These are phyloP conservation scores for Montipora foliosa DNA, from an alignment of 64 coral and sea anemone species.

Conservation along the genomic window DNA sequence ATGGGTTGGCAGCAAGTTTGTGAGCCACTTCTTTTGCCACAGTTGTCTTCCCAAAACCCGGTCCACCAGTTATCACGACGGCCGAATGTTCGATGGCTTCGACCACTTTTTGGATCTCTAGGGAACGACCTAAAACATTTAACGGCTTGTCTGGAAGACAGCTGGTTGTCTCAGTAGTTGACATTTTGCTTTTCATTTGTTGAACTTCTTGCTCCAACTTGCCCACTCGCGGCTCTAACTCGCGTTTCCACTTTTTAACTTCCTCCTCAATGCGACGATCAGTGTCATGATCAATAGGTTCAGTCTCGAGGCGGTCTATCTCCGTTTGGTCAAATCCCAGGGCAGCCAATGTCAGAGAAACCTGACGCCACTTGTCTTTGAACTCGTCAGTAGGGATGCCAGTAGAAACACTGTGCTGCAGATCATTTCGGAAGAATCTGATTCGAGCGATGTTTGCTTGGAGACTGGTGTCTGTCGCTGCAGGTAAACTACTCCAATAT, in stretches of 20 bases:
- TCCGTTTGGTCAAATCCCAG: conserved; percentile 12
- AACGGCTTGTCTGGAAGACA: conserved; percentile 1
- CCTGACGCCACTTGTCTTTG: conserved; percentile 14
- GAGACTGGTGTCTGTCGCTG: neutral
- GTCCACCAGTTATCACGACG: conserved; percentile 60
- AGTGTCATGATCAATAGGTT: conserved; percentile 19
- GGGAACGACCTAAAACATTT: conserved; percentile 14
- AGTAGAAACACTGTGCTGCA: conserved; percentile 7
- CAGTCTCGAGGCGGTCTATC: conserved; percentile 13
- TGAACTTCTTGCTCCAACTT: neutral
- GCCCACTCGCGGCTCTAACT: neutral
- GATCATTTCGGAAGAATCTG: conserved; percentile 40
- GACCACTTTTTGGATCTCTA: neutral
- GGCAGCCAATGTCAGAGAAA: neutral
- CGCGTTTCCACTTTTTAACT: neutral
- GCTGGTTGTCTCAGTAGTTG: neutral
- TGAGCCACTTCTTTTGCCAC: conserved; percentile 50
- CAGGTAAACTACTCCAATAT: conserved; percentile 32
- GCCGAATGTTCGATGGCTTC: neutral
- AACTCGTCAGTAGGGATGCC: conserved; percentile 20
- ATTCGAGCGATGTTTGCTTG: conserved; percentile 65
- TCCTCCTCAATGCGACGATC: neutral
- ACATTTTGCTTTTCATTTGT: neutral
- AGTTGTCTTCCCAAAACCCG: conserved; percentile 63
- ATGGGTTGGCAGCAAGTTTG: neutral